Conservation (phyloP, 2,113 vertebrate species). For the Brienomyrus longianalis region DNA sequence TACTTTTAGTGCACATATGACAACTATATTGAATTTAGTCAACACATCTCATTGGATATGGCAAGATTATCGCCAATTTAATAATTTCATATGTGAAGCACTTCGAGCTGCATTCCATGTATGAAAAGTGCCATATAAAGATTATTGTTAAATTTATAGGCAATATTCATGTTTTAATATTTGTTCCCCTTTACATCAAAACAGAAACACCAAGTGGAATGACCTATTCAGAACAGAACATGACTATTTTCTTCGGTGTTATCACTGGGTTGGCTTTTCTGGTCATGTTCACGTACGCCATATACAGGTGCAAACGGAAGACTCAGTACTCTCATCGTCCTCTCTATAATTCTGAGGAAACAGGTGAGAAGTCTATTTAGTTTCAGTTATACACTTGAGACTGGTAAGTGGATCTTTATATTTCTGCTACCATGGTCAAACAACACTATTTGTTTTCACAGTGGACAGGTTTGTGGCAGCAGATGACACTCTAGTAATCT, state of each 20-base stretch:
- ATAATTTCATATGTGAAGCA: background rate
- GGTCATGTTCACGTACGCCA: conserved; percentile 37
- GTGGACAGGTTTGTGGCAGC: conserved; percentile 45
- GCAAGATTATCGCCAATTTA: background rate
- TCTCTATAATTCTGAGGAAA: conserved; percentile 47
- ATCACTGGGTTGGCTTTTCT: conserved; percentile 47
- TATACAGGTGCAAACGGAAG: conserved; percentile 49
- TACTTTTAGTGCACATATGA: background rate
- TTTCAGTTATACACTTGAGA: background rate
- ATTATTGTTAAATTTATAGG: background rate
- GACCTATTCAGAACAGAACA: conserved; percentile 46
- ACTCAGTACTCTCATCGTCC: conserved; percentile 58
- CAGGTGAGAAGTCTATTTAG: conserved; percentile 42
- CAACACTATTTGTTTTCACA: conserved; percentile 23
- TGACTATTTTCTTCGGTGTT: conserved; percentile 58
- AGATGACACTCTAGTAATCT: conserved; percentile 58
- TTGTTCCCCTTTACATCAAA: background rate
- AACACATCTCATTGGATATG: background rate
- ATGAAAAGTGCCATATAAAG: background rate
- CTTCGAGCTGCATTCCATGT: background rate
- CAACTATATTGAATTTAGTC: background rate
- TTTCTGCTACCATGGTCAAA: background rate
- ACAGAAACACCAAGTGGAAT: conserved; percentile 34
- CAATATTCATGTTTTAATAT: background rate
- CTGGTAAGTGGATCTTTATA: background rate